These are phyloP conservation scores for Germaria angustata DNA, from an alignment of 2,888 invertebrate species.

Conservation along the genomic window DNA sequence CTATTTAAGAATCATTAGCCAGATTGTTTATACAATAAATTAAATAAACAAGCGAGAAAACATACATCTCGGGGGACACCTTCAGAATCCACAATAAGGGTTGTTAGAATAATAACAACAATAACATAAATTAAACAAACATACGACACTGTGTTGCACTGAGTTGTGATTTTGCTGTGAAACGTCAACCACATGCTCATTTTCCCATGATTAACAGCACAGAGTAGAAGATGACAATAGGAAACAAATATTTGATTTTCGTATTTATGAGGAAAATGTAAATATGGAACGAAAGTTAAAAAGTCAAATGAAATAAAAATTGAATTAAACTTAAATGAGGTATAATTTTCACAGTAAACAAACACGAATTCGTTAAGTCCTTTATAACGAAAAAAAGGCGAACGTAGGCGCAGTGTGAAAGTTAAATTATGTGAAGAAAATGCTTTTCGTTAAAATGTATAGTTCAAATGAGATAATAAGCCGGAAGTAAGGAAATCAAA, in stretches of 20 bases:
- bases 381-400: background rate
- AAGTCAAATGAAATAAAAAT: conserved; percentile 58
- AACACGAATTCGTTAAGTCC: background rate
- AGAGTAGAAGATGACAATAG: conserved; percentile 5
- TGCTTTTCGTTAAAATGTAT: too few species aligned
- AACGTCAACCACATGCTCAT: conserved; percentile 59
- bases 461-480: too few species aligned
- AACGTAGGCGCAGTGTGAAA: background rate
- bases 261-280: conserved; percentile 19
- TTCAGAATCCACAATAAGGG: conserved; percentile 43
- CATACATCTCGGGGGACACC: conserved; percentile 50
- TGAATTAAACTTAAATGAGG: conserved; percentile 46
- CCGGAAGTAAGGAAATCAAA: too few species aligned
- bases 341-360: background rate
- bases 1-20: conserved; percentile 66
- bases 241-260: conserved; percentile 53
- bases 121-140: conserved; percentile 11
- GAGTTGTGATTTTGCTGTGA: background rate
- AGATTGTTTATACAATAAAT: conserved; percentile 63
- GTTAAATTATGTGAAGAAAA: too few species aligned
- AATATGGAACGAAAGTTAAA: conserved; percentile 10
- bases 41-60: conserved; percentile 54
- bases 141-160: conserved; percentile 25
- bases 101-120: conserved; percentile 9
- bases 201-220: conserved; percentile 56